These are phyloP conservation scores for Gavialis gangeticus DNA, from an alignment of 2,113 vertebrate species.

Conservation along the genomic window DNA sequence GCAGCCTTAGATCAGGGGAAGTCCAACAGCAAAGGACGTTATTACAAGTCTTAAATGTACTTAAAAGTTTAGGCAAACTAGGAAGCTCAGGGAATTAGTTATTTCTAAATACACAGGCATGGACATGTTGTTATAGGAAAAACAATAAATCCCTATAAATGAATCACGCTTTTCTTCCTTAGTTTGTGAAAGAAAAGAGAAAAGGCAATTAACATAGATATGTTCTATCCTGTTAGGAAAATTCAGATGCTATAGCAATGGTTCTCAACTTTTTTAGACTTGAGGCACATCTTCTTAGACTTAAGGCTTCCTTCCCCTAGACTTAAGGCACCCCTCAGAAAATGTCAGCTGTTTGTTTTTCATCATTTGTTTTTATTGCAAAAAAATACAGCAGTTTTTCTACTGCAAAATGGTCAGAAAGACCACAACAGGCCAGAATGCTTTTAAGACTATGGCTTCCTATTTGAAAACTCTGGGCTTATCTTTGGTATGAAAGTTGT, in stretches of 20 bases:
- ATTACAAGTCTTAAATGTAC: fast-evolving
- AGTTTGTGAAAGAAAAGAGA: neutral
- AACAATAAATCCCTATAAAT: neutral
- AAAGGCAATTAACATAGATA: neutral
- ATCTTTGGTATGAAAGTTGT: too few relatives aligned
- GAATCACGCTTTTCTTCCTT: neutral
- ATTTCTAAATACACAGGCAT: neutral
- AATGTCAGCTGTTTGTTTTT: neutral
- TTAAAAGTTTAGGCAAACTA: neutral
- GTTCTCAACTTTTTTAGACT: too few relatives aligned
- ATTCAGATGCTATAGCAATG: neutral
- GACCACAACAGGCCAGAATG: neutral
- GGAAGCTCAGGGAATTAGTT: neutral
- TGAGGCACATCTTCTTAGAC: too few relatives aligned
- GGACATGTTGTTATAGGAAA: fast-evolving
- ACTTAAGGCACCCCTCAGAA: too few relatives aligned
- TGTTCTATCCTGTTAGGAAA: neutral
- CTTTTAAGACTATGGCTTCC: too few relatives aligned
- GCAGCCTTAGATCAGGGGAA: neutral
- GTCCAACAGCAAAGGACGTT: neutral
- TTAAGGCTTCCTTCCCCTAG: too few relatives aligned
- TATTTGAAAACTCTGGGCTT: too few relatives aligned
- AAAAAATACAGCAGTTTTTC: neutral
- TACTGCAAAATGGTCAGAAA: neutral
- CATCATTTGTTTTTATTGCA: neutral